Evolutionary conservation across 2,113 vertebrate genomes (phyloP).

Genomic region (Empidonax traillii): DNA sequence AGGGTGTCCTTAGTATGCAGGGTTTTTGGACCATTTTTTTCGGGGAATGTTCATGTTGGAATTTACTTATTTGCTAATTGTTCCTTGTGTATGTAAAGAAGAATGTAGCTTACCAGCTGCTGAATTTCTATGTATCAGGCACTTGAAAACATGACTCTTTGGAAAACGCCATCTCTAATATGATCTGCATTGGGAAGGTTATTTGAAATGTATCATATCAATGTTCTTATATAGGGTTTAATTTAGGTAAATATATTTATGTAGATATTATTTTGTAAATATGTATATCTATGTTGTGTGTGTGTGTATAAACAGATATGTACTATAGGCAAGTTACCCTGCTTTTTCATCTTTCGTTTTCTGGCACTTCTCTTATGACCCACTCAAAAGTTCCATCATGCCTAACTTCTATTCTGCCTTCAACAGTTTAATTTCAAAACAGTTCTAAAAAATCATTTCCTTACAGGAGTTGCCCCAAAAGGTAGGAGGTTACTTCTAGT

Average conservation of each 20-base stretch:
- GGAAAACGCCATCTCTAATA: neutral
- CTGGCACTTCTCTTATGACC: neutral
- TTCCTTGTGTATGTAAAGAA: neutral
- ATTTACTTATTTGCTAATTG: neutral
- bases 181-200: neutral
- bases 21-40: neutral
- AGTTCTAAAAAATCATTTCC: neutral
- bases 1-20: neutral
- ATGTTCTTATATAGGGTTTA: neutral
- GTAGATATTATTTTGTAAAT: neutral
- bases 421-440: neutral
- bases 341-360: neutral
- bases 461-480: neutral
- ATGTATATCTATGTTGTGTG: neutral
- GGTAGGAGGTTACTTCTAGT: neutral
- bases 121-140: neutral
- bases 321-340: neutral
- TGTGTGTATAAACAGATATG: neutral
- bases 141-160: neutral
- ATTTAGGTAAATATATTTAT: neutral
- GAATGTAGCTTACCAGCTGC: neutral
- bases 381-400: neutral
- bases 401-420: neutral
- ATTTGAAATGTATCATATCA: neutral
- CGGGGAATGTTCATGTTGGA: rapidly evolving